These are phyloP conservation scores for Fukomys damarensis DNA, from an alignment of 2,113 vertebrate genomes.

Conservation along the genomic window DNA sequence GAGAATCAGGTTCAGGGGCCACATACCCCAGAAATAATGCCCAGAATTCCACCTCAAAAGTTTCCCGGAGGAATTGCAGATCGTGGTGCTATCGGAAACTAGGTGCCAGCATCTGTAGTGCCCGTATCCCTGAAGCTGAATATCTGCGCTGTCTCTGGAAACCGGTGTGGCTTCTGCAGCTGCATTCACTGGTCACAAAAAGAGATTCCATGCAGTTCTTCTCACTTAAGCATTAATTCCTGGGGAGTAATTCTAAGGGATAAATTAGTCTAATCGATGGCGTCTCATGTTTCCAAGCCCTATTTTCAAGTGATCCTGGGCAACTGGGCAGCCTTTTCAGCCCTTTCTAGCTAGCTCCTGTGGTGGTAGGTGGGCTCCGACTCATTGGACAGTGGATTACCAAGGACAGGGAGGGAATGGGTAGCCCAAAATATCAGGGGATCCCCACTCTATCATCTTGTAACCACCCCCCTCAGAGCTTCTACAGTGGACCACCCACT, in stretches of 20 bases:
- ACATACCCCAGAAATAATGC: not conserved
- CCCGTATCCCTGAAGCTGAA: not conserved
- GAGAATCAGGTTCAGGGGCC: not conserved
- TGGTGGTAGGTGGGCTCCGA: not conserved
- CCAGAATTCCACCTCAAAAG: slow-evolving; percentile 18
- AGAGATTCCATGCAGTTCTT: not conserved
- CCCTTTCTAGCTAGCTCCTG: not conserved
- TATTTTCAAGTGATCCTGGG: not conserved
- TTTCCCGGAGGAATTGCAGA: not conserved
- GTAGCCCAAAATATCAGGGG: not conserved
- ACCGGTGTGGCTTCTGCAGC: not conserved
- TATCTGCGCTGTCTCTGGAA: slow-evolving; percentile 5
- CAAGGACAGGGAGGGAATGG: not conserved
- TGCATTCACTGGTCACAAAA: not conserved
- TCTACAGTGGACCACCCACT: not conserved
- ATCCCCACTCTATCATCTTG: not conserved
- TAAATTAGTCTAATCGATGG: not conserved
- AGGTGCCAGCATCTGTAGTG: not conserved
- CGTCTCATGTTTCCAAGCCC: not conserved
- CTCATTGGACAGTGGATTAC: not conserved
- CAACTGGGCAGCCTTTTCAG: not conserved
- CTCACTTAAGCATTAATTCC: not conserved
- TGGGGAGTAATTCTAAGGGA: not conserved
- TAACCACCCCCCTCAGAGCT: not conserved
- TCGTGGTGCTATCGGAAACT: not conserved